Evolutionary conservation across 2,113 vertebrate species (phyloP).

Genomic region (Chunga burmeisteri): DNA sequence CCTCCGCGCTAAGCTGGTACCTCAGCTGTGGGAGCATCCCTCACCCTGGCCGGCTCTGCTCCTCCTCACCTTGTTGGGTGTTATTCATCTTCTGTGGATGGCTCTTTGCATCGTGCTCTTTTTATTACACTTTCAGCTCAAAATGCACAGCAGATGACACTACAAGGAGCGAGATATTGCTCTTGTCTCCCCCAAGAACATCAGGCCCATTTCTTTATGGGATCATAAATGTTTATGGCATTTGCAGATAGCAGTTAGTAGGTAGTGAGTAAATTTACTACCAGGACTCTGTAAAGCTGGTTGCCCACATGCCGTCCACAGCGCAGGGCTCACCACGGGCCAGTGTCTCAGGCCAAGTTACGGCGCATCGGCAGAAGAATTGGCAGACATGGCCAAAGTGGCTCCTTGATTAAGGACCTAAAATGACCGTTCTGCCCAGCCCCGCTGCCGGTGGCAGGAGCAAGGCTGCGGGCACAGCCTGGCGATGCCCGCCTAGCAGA

Average conservation of each 20-base stretch:
- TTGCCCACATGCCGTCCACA: not conserved
- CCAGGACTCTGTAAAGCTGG: not conserved
- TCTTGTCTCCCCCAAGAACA: not conserved
- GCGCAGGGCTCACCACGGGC: accelerated
- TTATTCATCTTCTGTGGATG: not conserved
- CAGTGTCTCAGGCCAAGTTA: accelerated
- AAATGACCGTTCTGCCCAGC: not conserved
- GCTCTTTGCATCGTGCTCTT: not conserved
- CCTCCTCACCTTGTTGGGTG: not conserved
- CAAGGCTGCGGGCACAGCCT: not conserved
- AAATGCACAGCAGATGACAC: not conserved
- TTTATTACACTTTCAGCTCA: not conserved
- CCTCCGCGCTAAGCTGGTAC: not conserved
- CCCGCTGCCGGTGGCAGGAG: accelerated
- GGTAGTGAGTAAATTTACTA: not conserved
- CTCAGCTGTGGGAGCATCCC: not conserved
- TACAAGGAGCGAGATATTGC: not conserved
- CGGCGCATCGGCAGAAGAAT: not conserved
- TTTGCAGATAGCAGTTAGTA: not conserved
- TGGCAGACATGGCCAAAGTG: not conserved
- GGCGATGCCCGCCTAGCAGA: not conserved
- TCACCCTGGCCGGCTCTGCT: not conserved
- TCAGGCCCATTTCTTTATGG: not conserved
- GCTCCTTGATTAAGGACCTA: not conserved
- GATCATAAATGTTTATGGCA: not conserved